Percentiles rank a stretch among this genome's conserved stretches.
These are phyloP conservation scores for Drosophila tropicalis DNA, from an alignment of 1,140 invertebrate genomes.

Conservation along the genomic window DNA sequence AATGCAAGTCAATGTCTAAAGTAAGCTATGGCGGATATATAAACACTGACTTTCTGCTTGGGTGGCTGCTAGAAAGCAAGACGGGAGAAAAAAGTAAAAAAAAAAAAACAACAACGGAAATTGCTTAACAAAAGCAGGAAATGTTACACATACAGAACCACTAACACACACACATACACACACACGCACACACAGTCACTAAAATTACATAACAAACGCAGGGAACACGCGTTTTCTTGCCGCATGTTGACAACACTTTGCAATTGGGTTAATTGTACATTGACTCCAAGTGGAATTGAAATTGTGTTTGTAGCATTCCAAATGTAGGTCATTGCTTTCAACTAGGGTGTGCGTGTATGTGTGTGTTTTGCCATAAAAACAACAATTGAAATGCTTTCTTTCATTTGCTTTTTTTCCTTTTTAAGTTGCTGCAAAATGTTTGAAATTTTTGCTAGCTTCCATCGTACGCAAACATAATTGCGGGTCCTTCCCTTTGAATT, in stretches of 20 bases:
- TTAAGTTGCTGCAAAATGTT: neutral
- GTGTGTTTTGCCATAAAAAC: neutral
- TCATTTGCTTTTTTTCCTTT: neutral
- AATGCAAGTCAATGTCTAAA: constrained; percentile 25
- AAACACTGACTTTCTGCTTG: constrained; percentile 32
- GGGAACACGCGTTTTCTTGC: constrained; percentile 61
- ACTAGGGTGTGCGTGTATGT: neutral
- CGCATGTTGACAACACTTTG: constrained; percentile 76
- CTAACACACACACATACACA: constrained; percentile 27
- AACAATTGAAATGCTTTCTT: neutral
- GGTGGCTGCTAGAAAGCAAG: constrained; percentile 20
- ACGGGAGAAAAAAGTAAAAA: neutral
- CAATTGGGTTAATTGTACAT: constrained; percentile 79
- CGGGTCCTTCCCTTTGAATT: neutral
- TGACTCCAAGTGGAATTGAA: constrained; percentile 45
- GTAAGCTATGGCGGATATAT: constrained; percentile 7
- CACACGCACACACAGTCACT: constrained; percentile 14
- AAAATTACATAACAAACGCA: constrained; percentile 66
- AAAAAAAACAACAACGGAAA: constrained; percentile 59
- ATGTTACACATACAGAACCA: constrained; percentile 54
- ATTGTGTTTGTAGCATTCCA: constrained; percentile 31
- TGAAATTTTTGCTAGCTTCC: neutral
- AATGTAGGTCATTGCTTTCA: constrained; percentile 67
- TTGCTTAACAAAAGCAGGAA: constrained; percentile 74
- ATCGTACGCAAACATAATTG: constrained; percentile 1